Evolutionary conservation across 2,113 vertebrate genomes (phyloP), one percentile per base, ranked within the genome.

Genomic region (Colaptes auratus): DNA sequence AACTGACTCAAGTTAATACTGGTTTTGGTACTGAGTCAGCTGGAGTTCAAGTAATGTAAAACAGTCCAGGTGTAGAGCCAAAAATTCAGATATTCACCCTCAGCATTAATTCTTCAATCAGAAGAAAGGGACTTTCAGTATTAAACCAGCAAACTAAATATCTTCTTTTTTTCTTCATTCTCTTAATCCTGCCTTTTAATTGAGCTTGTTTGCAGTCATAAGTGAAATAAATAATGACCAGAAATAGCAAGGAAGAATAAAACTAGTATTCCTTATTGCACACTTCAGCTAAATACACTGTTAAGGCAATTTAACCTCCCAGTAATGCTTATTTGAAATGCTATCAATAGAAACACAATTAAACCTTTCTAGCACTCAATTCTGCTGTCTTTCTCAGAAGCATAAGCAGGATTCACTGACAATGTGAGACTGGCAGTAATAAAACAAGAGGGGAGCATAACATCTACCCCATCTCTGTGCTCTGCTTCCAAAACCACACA

Each of bases 401-500:
- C 5, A 3, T 48, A 82, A 28, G n/a, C 39, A 69, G 46, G 25
- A 89, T 77, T 88, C 46, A 67, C 19, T 85, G 55, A 65, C 50
- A 75, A 36, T 15, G 5, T 42, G 73, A 77, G 59, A 91, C 31
- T 2, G 0, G 27, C 19, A 95, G 31, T 53, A 44, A 80, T 60
- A 71, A 93, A 92, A 75, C 46, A 88, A 48, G 17, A 35, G 33
- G 4, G 21, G 35, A 84, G 90, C 89, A 86, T 60, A 95, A 60
- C 67, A 60, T 67, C 58, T 91, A 70, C 60, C 48, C 60, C 39
- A 70, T 66, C 67, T 73, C 63, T 80, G 67, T 25, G 67, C 53
- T 71, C 28, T 48, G 35, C 77, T 89, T 82, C 88, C 77, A 89
- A 90, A 96, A 58, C 66, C 77, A 86, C 88, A 90, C 16, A 15